A percentile compares a stretch with the other conserved stretches of the same genome.
These are phyloP conservation scores for Tolmerus cingulatus DNA, from an alignment of 2,888 invertebrate genomes.

Conservation along the genomic window DNA sequence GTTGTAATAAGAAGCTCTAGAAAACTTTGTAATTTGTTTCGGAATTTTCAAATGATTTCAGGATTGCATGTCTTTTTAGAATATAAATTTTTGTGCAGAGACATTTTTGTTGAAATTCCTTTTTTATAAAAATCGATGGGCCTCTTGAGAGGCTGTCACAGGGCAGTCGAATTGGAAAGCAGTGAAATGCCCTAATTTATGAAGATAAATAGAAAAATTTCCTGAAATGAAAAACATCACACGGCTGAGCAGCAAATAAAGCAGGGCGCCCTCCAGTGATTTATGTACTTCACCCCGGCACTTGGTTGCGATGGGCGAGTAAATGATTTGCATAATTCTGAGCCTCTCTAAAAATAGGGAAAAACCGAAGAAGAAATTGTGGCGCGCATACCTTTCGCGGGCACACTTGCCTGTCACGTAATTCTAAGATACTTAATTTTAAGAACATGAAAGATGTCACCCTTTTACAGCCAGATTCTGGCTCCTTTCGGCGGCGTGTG, in stretches of 20 bases:
- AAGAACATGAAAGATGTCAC: neutral
- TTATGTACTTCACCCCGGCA: constrained; percentile 10
- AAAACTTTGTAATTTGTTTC: neutral
- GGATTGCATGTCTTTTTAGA: neutral
- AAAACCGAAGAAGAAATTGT: neutral
- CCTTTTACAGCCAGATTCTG: neutral
- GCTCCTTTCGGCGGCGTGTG: neutral
- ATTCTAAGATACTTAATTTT: neutral
- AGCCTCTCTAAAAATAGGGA: neutral
- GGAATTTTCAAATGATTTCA: neutral
- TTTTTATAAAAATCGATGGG: neutral
- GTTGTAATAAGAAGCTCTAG: neutral
- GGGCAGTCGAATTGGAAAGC: neutral
- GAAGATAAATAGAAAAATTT: constrained; percentile 9
- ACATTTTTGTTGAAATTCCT: neutral
- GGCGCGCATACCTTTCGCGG: neutral
- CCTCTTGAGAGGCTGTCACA: neutral
- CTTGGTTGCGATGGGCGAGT: neutral
- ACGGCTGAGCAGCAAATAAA: neutral
- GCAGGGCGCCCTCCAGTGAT: neutral
- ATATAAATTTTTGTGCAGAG: neutral
- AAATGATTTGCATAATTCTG: constrained; percentile 16
- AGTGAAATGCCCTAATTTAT: constrained; percentile 8
- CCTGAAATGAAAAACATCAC: constrained; percentile 6
- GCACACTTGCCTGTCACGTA: neutral